Evolutionary conservation across 1,140 invertebrate species (phyloP), one percentile per base, ranked within the genome.

Genomic region (Drosophila funebris): DNA sequence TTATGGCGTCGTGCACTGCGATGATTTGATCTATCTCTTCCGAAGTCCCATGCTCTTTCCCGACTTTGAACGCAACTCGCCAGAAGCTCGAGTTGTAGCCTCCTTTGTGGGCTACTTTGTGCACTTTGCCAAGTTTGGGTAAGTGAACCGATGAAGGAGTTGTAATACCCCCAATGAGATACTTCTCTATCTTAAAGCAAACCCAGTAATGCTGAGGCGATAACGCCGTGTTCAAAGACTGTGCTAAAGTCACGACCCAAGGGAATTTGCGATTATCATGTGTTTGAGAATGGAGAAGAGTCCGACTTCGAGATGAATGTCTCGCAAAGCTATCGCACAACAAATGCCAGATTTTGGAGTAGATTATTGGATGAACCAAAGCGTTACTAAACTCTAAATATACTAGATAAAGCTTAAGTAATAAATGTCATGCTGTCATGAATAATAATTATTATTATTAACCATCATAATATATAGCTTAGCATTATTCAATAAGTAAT

Each of bases 21-120:
- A 92, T 71, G 91, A 92, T 73, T 52, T 91, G 4, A 74, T 92
- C 22, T 92, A 92, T 48, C 41, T 91, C 0, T 88, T 92, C 33
- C 78, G 81, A 3, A 83, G 89, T 52, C 91, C 91, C 1, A 8
- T 76, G 36, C 6, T 91, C 0, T 92, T 92, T 52, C 66, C 76
- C 0, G 90, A 91, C 46, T 91, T 91, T 29, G 41, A 62, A 4
- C 54, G 56, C 3, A 74, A 78, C 53, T 90, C 84, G 3, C 73
- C 75, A 0, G 78, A 91, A 43, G 78, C 90, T 1, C 37, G 57
- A 22, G 62, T 90, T 0, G 57, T 87, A 1, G 22, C 73, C 4
- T 54, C 67, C 0, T 73, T 90, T 48, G 88, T 91, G 0, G 54
- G 53, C 2, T 81, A 87, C 56, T 79, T 90, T 22, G 85, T 91